Conservation (phyloP, 2,888 invertebrate genomes). For the Microplitis deprimator region DNA sequence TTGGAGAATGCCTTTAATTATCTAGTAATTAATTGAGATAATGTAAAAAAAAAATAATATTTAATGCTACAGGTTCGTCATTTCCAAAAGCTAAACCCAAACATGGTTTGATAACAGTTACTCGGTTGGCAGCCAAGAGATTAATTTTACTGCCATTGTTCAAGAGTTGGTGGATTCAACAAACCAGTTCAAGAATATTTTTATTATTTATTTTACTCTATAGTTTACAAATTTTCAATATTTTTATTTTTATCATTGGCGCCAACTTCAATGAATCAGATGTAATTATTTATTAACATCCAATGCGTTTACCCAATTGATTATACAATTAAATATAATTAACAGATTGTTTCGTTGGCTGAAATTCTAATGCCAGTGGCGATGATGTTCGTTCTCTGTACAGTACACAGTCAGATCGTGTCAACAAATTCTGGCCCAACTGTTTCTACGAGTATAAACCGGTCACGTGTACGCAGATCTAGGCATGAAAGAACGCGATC, state of each 20-base stretch:
- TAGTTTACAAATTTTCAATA: constrained; percentile 80
- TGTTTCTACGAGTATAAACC: constrained; percentile 54
- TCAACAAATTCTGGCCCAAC: constrained; percentile 75
- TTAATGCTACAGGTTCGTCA: constrained; percentile 82
- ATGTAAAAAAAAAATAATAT: too few species aligned
- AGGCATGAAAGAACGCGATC: constrained; percentile 62
- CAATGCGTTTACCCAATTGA: constrained; percentile 3
- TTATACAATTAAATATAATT: constrained; percentile 17
- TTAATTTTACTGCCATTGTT: constrained; percentile 88
- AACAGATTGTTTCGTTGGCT: constrained; percentile 76
- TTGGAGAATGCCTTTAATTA: too few species aligned
- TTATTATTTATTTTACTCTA: constrained; percentile 84
- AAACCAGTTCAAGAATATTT: constrained; percentile 86
- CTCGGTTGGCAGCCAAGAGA: constrained; percentile 85
- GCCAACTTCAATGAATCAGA: constrained; percentile 70
- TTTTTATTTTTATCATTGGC: constrained; percentile 73
- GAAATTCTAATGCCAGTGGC: constrained; percentile 82
- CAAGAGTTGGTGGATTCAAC: constrained; percentile 91
- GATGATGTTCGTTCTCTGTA: constrained; percentile 82
- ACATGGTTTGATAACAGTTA: constrained; percentile 88
- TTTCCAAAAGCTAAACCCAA: constrained; percentile 97
- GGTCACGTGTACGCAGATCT: constrained; percentile 58
- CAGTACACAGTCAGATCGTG: constrained; percentile 87
- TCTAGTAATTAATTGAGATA: too few species aligned
- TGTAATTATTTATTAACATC: constrained; percentile 69